Base-by-base conservation (phyloP, 2,888 invertebrate genomes). In the Cephus nigrinus region DNA sequence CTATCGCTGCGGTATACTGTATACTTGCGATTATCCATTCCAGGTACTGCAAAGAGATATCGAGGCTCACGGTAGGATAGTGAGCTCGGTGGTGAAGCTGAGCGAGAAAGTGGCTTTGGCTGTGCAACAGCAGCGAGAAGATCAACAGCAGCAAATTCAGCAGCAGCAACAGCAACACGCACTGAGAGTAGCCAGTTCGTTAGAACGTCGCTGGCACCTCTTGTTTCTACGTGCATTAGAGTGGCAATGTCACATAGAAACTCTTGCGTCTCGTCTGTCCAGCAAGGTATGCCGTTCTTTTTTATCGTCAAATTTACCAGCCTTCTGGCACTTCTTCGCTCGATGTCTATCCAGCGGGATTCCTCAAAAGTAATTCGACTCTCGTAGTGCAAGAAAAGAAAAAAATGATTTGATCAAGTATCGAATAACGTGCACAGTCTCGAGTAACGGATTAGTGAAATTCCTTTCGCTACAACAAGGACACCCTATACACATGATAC, bases 41-140 rank as follows among this genome's bases (percentile, higher is more conserved):
- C 94, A 98, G 98, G 96, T 96, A 93, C 95, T 98, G 92, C 97
- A 98, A 93, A 95, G 95, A 91, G 97, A 98, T 93, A 97, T 98
- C 92, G 97, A 97, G 94, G 96, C 97, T 92, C 97, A 96, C 93
- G 95, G 96, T 87, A 95, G 96, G 92, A 95, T 96, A 92, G 96
- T 97, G 91, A 94, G 94, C 90, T 95, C 95, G 80, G 95, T 95
- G 92, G 95, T 95, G 92, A 95, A 95, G 92, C 94, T 95, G 91
- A 96, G 95, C 93, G 95, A 93, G 90, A 94, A 93, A 89, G 94
- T 93, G 87, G 86, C 84, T 75, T 84, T 83, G 78, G 86, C 86
- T 77, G 87, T 88, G 84, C 77, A 78, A 75, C 68, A 75, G 40
- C 71, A 35, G 36, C 84, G 88, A 86, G 78, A 86, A 86, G 85